These are phyloP conservation scores for Melanotaenia parkinsoni DNA, from an alignment of 2,797 vertebrate genomes.

Conservation along the genomic window DNA sequence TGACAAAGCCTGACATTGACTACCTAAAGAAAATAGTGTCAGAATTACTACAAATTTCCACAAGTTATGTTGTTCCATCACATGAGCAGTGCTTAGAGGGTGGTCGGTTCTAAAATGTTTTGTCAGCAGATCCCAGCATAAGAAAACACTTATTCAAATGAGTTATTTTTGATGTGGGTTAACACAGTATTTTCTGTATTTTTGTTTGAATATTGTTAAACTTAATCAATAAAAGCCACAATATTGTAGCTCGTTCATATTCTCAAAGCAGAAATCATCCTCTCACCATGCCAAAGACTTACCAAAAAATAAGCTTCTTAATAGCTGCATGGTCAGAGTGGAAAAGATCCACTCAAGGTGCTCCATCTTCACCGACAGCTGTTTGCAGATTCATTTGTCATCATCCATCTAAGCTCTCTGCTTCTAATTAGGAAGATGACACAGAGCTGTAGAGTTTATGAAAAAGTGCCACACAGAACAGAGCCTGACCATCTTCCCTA, in stretches of 20 bases:
- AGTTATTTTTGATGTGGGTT: neutral
- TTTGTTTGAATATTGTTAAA: neutral
- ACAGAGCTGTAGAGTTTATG: conserved; percentile 18
- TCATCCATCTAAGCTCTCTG: conserved; percentile 49
- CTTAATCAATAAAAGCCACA: too few relatives aligned
- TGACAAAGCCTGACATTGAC: neutral
- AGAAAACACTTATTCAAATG: neutral
- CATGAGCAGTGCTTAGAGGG: neutral
- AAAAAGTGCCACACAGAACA: conserved; percentile 32
- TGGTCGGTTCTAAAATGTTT: too few relatives aligned
- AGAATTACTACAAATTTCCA: neutral
- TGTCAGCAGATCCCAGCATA: neutral
- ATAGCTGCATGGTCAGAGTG: conserved; percentile 19
- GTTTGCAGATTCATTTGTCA: conserved; percentile 66
- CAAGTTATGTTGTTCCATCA: neutral
- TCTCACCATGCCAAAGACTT: neutral
- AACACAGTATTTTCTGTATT: neutral
- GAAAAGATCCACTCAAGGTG: conserved; percentile 38
- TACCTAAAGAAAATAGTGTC: neutral
- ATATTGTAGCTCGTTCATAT: neutral
- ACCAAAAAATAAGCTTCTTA: conserved; percentile 36
- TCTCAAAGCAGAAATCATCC: neutral
- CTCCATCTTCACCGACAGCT: conserved; percentile 36
- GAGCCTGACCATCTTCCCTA: conserved; percentile 25
- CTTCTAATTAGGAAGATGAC: conserved; percentile 68